phyloP scores from a whole-genome alignment of 2,113 vertebrate genomes.

The Naja naja region DNA sequence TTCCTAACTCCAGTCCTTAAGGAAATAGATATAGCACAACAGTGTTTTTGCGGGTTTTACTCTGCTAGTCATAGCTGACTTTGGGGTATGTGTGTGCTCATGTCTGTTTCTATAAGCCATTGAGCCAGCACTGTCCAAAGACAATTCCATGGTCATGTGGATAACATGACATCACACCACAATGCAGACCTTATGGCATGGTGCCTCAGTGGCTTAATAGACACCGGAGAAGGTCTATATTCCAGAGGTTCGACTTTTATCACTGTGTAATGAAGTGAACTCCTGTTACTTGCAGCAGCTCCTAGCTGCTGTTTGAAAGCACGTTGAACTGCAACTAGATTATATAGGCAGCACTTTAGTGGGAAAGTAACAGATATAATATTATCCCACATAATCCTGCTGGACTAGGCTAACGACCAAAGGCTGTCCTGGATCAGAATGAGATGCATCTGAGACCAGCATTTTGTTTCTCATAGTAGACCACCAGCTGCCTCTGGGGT shows the following conservation, averaged over 20 bases:
- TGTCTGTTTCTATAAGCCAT: not conserved
- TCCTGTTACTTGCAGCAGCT: not conserved
- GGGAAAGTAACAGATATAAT: not conserved
- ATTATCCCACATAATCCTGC: not conserved
- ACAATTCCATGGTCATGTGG: not conserved
- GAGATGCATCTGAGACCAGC: not conserved
- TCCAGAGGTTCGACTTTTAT: not conserved
- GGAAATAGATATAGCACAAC: not conserved
- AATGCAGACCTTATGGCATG: not conserved
- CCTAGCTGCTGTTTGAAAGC: not conserved
- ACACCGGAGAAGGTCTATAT: not conserved
- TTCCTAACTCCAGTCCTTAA: not conserved
- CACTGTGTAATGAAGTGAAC: not conserved
- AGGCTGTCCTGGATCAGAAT: not conserved
- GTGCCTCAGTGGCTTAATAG: not conserved
- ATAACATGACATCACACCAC: not conserved
- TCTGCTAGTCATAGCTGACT: not conserved
- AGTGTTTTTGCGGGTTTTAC: not conserved
- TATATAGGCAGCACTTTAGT: not conserved
- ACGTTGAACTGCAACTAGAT: not conserved
- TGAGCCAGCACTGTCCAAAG: not conserved
- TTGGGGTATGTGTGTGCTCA: not conserved
- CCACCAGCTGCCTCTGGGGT: not conserved
- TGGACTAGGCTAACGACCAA: not conserved
- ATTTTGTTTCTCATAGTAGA: not conserved